Conservation (phyloP, 53 echinoderm and acorn worm genomes). For the Stichopus horrens region DNA sequence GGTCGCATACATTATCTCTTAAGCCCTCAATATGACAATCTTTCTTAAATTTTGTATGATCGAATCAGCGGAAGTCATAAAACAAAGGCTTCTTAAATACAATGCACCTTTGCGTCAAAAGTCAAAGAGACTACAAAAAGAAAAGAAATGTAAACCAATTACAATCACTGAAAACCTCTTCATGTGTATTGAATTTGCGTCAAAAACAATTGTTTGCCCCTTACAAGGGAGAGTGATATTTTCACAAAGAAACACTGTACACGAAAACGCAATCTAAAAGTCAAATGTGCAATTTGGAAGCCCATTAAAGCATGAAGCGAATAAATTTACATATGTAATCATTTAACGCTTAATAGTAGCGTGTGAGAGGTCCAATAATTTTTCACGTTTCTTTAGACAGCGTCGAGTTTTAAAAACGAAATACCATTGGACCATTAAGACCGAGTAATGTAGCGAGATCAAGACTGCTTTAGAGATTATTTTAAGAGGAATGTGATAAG, state of each 20-base stretch:
- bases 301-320: background rate
- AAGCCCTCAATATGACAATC: too few relatives aligned
- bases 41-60: too few relatives aligned
- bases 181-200: background rate
- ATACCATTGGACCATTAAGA: too few relatives aligned
- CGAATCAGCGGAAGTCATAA: too few relatives aligned
- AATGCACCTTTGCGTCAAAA: too few relatives aligned
- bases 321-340: background rate
- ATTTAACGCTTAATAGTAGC: background rate
- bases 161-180: background rate
- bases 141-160: too few relatives aligned
- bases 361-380: background rate
- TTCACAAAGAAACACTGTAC: background rate
- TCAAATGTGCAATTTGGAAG: background rate
- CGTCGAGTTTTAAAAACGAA: background rate
- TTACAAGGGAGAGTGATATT: background rate
- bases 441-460: too few relatives aligned
- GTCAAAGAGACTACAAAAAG: too few relatives aligned
- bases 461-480: too few relatives aligned
- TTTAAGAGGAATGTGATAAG: too few relatives aligned
- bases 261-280: background rate
- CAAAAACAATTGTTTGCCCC: background rate
- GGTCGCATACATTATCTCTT: too few relatives aligned
- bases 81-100: too few relatives aligned
- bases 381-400: background rate